Percentiles rank a stretch among this genome's conserved stretches.
phyloP scores from a whole-genome alignment of 2,797 vertebrate genomes.

The Taeniopygia guttata region DNA sequence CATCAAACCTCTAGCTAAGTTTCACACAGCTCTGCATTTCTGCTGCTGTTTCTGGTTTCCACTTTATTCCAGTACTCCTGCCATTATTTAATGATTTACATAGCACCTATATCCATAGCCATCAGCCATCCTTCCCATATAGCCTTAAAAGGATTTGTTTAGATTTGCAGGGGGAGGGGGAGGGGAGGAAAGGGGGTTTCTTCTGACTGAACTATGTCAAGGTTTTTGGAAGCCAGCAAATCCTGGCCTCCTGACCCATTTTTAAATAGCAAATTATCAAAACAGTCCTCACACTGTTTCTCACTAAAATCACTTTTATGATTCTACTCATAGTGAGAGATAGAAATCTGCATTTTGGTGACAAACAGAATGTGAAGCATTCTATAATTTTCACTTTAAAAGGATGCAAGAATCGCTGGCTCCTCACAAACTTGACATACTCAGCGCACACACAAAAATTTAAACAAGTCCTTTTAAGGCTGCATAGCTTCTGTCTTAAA shows the following conservation, averaged over 20 bases:
- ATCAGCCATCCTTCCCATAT: neutral
- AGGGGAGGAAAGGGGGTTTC: neutral
- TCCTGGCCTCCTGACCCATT: neutral
- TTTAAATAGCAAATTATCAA: constrained; percentile 8
- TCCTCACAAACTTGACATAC: constrained; percentile 64
- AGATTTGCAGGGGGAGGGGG: neutral
- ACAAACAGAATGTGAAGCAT: constrained; percentile 23
- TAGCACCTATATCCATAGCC: constrained; percentile 44
- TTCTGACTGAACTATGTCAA: constrained; percentile 19
- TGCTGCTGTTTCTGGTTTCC: neutral
- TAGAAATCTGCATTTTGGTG: constrained; percentile 30
- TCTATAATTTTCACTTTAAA: constrained; percentile 64
- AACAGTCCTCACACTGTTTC: neutral
- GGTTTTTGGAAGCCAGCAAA: constrained; percentile 34
- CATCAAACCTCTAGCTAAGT: neutral
- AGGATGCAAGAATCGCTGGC: constrained; percentile 18
- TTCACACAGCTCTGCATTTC: neutral
- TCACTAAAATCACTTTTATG: neutral
- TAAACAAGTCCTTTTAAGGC: constrained; percentile 76
- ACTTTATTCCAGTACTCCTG: neutral
- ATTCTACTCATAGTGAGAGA: neutral
- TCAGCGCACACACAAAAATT: constrained; percentile 61
- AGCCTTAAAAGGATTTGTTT: constrained; percentile 70
- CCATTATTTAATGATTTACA: constrained; percentile 23
- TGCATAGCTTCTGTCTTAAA: constrained; percentile 57